These are phyloP conservation scores for Chlorospingus flavigularis DNA, from an alignment of 2,797 vertebrate genomes.

Conservation along the genomic window DNA sequence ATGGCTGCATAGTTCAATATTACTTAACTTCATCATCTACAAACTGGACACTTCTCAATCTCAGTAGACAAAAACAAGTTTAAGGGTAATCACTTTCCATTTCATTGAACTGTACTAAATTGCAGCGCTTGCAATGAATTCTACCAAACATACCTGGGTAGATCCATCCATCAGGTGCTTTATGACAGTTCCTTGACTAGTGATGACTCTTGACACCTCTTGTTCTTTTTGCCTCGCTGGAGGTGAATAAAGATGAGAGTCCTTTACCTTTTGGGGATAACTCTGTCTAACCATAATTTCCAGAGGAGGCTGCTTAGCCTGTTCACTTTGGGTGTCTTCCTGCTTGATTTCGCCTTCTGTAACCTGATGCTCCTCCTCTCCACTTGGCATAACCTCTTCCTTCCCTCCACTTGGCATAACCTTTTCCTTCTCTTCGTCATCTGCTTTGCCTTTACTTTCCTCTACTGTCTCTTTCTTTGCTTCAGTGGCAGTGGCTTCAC, in stretches of 20 bases:
- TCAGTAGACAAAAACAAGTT: not conserved
- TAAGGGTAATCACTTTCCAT: not conserved
- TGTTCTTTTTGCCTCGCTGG: slow-evolving; percentile 32
- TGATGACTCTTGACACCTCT: slow-evolving; percentile 85
- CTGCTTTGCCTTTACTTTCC: not conserved
- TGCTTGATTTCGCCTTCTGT: not conserved
- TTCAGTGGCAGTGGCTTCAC: not conserved
- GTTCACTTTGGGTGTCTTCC: not conserved
- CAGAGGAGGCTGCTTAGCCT: not conserved
- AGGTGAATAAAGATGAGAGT: slow-evolving; percentile 42
- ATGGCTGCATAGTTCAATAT: not conserved
- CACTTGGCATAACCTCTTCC: not conserved
- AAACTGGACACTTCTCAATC: not conserved
- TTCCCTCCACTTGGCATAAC: not conserved
- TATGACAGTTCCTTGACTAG: slow-evolving; percentile 84
- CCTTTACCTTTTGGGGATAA: slow-evolving; percentile 76
- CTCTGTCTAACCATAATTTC: slow-evolving; percentile 83
- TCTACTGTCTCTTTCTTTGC: not conserved
- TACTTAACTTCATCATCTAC: not conserved
- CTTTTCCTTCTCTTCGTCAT: not conserved
- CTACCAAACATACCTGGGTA: slow-evolving; percentile 78
- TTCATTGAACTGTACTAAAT: not conserved
- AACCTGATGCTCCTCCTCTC: not conserved
- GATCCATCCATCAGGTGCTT: slow-evolving; percentile 85
- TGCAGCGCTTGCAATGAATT: not conserved